phyloP scores from a whole-genome alignment of 2,113 vertebrate genomes.

The Meles meles region DNA sequence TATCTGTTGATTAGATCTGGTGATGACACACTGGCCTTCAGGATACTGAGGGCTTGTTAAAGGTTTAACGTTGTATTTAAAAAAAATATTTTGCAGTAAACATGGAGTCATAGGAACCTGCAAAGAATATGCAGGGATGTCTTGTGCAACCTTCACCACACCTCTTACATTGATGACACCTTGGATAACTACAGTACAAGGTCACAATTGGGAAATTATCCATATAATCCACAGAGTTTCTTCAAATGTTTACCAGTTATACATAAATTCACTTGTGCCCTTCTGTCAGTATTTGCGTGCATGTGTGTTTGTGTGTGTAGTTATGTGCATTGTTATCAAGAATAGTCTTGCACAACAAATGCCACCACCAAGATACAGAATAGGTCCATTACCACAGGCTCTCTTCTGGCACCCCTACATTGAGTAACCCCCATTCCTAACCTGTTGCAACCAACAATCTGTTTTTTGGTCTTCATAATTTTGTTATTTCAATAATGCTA shows the following conservation, averaged over 20 bases:
- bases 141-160: neutral
- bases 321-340: neutral
- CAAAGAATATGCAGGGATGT: neutral
- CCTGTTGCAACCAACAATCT: neutral
- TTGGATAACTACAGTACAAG: neutral
- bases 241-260: neutral
- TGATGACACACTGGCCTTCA: neutral
- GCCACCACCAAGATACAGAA: neutral
- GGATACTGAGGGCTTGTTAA: slow-evolving; percentile 22
- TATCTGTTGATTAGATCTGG: slow-evolving; percentile 16
- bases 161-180: neutral
- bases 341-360: neutral
- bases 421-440: neutral
- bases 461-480: neutral
- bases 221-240: neutral
- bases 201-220: neutral
- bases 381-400: neutral
- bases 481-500: neutral
- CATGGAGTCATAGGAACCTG: neutral
- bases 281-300: neutral
- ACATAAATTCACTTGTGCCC: neutral
- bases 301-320: neutral
- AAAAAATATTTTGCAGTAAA: neutral
- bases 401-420: neutral
- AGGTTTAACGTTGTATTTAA: neutral